A percentile compares a stretch with the other conserved stretches of the same genome.
These are phyloP conservation scores for Dynastes maya DNA, from an alignment of 2,888 invertebrate species.

Conservation along the genomic window DNA sequence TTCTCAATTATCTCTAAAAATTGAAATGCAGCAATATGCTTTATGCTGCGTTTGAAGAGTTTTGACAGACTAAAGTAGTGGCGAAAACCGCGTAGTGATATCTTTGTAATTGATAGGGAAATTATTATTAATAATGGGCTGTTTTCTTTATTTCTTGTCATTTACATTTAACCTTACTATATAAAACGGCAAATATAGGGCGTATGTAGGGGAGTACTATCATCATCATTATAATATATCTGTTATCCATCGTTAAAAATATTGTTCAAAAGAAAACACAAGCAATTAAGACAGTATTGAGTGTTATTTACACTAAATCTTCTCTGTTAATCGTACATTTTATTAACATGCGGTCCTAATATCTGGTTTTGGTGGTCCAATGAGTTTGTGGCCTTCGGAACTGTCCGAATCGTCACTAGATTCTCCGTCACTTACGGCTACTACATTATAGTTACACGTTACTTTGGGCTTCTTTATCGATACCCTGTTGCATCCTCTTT, in stretches of 20 bases:
- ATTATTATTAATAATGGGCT: no score
- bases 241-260: constrained; percentile 51
- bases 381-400: constrained; percentile 66
- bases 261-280: constrained; percentile 59
- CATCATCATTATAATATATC: constrained; percentile 6
- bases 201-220: constrained; percentile 1
- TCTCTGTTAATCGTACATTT: constrained; percentile 29
- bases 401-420: constrained; percentile 69
- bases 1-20: no score
- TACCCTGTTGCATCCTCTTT: constrained; percentile 68
- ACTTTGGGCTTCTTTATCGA: constrained; percentile 71
- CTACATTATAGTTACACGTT: constrained; percentile 71
- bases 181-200: constrained; percentile 35
- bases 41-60: no score
- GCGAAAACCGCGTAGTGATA: no score
- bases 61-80: no score
- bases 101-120: no score
- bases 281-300: constrained; percentile 66
- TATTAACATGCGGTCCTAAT: constrained; percentile 66
- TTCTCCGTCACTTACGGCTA: constrained; percentile 68
- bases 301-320: constrained; percentile 58
- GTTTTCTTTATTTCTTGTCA: background rate
- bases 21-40: no score
- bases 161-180: constrained; percentile 14
- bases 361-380: constrained; percentile 63